Evolutionary conservation across 2,888 invertebrate species (phyloP).

Genomic region (Pantelozetes paolii): DNA sequence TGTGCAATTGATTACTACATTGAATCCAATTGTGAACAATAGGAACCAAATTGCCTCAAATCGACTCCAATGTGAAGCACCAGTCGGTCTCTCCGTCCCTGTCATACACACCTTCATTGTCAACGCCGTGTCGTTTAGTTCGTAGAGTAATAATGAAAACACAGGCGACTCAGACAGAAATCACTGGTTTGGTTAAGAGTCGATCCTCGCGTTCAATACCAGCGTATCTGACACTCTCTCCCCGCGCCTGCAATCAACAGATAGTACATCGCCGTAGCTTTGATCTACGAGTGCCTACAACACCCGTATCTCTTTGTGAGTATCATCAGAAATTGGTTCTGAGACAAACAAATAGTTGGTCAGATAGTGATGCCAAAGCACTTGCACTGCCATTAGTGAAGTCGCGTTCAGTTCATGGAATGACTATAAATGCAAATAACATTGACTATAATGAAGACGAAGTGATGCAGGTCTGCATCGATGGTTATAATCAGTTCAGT

Average conservation of each 20-base stretch:
- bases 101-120: constrained; percentile 11
- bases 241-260: constrained; percentile 30
- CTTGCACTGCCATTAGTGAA: constrained; percentile 26
- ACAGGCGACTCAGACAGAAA: constrained; percentile 79
- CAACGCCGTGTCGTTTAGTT: constrained; percentile 19
- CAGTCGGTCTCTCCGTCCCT: constrained; percentile 31
- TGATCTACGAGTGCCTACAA: constrained; percentile 19
- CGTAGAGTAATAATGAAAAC: constrained; percentile 66
- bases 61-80: neutral
- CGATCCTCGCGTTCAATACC: constrained; percentile 54
- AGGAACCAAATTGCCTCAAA: constrained; percentile 11
- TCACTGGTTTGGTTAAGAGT: constrained; percentile 62
- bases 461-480: constrained; percentile 32
- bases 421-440: neutral
- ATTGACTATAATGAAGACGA: constrained; percentile 29
- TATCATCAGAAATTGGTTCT: constrained; percentile 21
- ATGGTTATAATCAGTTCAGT: neutral
- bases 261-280: constrained; percentile 18
- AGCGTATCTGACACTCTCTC: constrained; percentile 53
- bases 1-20: neutral
- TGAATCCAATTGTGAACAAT: neutral
- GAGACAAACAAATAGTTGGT: neutral
- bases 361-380: neutral
- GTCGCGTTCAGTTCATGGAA: constrained; percentile 21
- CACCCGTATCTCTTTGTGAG: constrained; percentile 14